Evolutionary conservation across 2,797 vertebrate species (phyloP).

Genomic region (Poliocrania exsul): DNA sequence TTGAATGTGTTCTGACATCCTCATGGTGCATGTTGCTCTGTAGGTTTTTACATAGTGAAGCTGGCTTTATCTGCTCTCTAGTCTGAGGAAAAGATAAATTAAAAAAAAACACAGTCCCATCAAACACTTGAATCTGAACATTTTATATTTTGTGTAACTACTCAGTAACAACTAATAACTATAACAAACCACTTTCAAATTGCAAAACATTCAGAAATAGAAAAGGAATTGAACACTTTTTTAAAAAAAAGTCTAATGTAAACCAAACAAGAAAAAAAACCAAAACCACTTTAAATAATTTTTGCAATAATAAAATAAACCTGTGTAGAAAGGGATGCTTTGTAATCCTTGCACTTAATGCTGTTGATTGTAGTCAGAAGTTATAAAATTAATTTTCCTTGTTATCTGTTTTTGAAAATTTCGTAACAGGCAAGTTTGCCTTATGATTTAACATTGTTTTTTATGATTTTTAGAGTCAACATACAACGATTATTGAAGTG

Average conservation of each 20-base stretch:
- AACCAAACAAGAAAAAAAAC: accelerated
- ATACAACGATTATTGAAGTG: not conserved
- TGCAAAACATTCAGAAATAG: not conserved
- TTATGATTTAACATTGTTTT: not conserved
- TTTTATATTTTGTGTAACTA: not conserved
- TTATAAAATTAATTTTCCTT: not conserved
- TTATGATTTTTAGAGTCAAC: accelerated
- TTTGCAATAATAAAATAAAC: not conserved
- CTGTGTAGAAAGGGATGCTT: not conserved
- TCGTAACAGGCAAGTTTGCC: not conserved
- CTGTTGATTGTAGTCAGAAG: not conserved
- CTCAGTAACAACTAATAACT: not conserved
- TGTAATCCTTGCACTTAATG: not conserved
- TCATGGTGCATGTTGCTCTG: not conserved
- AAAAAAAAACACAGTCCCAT: accelerated
- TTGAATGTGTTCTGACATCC: not conserved
- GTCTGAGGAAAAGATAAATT: not conserved
- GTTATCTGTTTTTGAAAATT: not conserved
- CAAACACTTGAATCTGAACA: not conserved
- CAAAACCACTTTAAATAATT: not conserved
- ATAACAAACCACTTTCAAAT: not conserved
- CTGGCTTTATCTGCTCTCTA: not conserved
- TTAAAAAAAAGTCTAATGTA: not conserved
- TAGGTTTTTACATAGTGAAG: not conserved
- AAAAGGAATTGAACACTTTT: not conserved